phyloP scores from a whole-genome alignment of 1,140 invertebrate species.

The Drosophila quadrilineata region DNA sequence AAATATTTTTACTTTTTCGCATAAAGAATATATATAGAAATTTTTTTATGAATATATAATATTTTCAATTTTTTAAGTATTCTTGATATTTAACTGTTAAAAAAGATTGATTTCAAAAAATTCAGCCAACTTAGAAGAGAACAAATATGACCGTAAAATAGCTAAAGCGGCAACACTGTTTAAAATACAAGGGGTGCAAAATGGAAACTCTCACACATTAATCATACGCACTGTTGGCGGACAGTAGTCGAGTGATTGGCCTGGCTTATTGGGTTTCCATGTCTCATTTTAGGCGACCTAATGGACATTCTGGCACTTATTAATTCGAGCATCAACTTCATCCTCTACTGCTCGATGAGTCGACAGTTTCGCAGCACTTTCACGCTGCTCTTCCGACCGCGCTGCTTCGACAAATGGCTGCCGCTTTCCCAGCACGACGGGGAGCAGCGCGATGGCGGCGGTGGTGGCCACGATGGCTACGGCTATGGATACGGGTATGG shows the following conservation, averaged over 20 bases:
- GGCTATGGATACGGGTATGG: no score
- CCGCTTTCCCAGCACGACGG: constrained; percentile 82
- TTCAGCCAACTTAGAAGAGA: no score
- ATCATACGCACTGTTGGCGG: constrained; percentile 45
- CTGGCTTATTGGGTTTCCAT: constrained; percentile 38
- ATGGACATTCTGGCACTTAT: constrained; percentile 97
- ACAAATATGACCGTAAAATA: no score
- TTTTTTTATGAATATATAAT: no score
- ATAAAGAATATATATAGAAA: no score
- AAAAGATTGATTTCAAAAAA: no score
- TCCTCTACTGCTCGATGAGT: constrained; percentile 99
- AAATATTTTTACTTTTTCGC: no score
- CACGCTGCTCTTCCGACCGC: constrained; percentile 86
- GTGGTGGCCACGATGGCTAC: constrained; percentile 35
- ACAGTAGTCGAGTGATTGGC: no score
- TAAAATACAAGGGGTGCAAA: no score
- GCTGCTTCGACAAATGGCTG: constrained; percentile 83
- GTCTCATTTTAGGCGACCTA: constrained; percentile 85
- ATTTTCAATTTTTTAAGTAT: no score
- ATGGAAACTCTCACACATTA: constrained; percentile 39
- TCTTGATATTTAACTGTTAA: no score
- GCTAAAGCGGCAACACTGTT: no score
- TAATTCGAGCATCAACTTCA: constrained; percentile 98
- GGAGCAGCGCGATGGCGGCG: constrained; percentile 31
- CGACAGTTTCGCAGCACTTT: constrained; percentile 97